These are phyloP conservation scores for Aradus depressus DNA, from an alignment of 2,888 invertebrate genomes.

Conservation along the genomic window DNA sequence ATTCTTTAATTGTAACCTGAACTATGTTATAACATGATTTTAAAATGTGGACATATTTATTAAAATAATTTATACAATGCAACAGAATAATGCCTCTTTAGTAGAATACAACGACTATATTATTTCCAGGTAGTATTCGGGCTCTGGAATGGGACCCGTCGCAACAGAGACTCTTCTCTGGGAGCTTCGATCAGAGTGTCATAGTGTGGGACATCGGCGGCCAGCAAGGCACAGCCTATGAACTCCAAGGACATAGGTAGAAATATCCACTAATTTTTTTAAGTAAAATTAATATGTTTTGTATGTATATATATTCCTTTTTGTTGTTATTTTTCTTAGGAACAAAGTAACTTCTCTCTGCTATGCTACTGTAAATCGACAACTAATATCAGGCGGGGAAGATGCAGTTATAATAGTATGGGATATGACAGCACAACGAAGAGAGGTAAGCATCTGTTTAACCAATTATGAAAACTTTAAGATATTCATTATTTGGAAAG, in stretches of 20 bases:
- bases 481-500: not conserved
- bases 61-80: too few relatives aligned
- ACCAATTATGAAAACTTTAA: not conserved
- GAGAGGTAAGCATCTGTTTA: conserved; percentile 47
- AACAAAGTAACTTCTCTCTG: conserved; percentile 83
- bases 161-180: conserved; percentile 85
- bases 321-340: conserved; percentile 38
- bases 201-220: conserved; percentile 99
- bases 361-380: conserved; percentile 67
- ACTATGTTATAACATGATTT: too few relatives aligned
- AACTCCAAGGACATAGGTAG: conserved; percentile 88
- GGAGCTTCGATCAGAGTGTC: conserved; percentile 88
- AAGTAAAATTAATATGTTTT: not conserved
- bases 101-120: too few relatives aligned
- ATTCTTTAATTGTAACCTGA: too few relatives aligned
- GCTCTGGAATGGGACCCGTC: conserved; percentile 88
- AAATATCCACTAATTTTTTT: conserved; percentile 26
- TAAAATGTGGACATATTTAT: too few relatives aligned
- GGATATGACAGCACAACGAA: conserved; percentile 81
- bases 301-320: not conserved
- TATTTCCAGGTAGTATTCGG: conserved; percentile 83
- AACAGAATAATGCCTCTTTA: too few relatives aligned
- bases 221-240: conserved; percentile 90
- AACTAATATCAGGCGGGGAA: conserved; percentile 80
- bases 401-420: conserved; percentile 86